Percentiles rank a stretch among this genome's conserved stretches.
Evolutionary conservation across 1,140 invertebrate genomes (phyloP).

Genomic region (Sitobion miscanthi): DNA sequence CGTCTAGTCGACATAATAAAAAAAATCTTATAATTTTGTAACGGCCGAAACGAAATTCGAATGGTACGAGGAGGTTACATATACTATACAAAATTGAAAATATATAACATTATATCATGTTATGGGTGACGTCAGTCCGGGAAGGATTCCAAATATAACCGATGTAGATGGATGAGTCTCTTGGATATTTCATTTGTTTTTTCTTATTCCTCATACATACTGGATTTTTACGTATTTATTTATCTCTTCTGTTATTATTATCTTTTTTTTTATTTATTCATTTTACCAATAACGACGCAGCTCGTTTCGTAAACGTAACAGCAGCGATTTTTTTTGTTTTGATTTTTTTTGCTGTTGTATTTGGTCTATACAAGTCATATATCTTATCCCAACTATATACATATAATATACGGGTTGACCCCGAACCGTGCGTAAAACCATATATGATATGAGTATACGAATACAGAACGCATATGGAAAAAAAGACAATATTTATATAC

Average conservation of each 20-base stretch:
- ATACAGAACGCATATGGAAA: background rate
- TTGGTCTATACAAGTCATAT: slow-evolving; percentile 32
- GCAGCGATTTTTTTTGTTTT: background rate
- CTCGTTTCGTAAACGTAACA: slow-evolving; percentile 38
- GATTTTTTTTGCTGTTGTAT: background rate
- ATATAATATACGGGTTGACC: slow-evolving; percentile 12
- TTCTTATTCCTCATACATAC: background rate
- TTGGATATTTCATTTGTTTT: background rate
- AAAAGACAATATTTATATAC: slow-evolving; percentile 24
- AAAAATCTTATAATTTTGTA: background rate
- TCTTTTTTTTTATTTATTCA: background rate
- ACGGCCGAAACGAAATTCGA: background rate
- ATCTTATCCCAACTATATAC: background rate
- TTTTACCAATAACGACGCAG: slow-evolving; percentile 28
- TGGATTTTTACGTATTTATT: slow-evolving; percentile 35
- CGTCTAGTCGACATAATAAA: background rate
- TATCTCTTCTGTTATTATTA: background rate
- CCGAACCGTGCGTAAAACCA: background rate
- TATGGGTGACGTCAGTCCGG: background rate
- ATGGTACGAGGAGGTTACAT: background rate
- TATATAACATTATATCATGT: background rate
- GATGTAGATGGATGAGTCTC: slow-evolving; percentile 45
- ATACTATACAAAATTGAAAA: background rate
- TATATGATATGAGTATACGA: slow-evolving; percentile 1
- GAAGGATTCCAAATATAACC: too few species aligned